Base-by-base conservation (phyloP, 1,140 invertebrate species). In the Cydia splendana region DNA sequence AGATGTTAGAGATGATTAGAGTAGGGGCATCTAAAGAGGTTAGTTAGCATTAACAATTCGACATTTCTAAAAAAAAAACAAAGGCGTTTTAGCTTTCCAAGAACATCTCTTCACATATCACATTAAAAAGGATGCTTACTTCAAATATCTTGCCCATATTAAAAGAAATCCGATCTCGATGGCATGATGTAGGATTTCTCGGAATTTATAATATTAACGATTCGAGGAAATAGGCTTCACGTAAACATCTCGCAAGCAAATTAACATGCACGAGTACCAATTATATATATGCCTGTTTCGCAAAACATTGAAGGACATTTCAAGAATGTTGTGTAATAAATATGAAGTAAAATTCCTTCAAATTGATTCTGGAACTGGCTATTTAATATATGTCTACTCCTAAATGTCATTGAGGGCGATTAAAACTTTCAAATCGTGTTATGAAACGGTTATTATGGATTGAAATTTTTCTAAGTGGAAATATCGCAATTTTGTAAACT, bases 221-320 rank as follows among this genome's bases (percentile, higher is more conserved):
- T 69, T n/a, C 30, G 9, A 65, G 65, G 28, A 65, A 65, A 30
- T 65, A 13, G 30, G 65, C 12, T 69, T 3, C 6, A 7, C 28
- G 28, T 69, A 69, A 69, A 69, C 65, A 69, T 69, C 30, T 69
- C 65, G 65, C 0, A 15, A 18, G 12, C 28, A 38, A 69, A 69
- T 69, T 69, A 69, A 9, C 28, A 2, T 69, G 20, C 57, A 12
- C 15, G 57, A 62, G 20, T 24, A 10, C 57, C 9, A 62, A 62
- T 62, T 62, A 62, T 18, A 18, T 18, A 57, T 18, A 24, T 24
- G 24, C 20, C 57, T 24, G 20, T 9, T 24, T 57, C 53, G 20
- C 57, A n/a, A 62, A 62, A 53, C 15, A 62, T 24, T 62, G 18
- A 10, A 62, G 57, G 20, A 24, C 20, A 20, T 62, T 24, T 24